Percentiles rank a stretch among this genome's conserved stretches.
These are phyloP conservation scores for Perccottus glenii DNA, from an alignment of 2,113 vertebrate species.

Conservation along the genomic window DNA sequence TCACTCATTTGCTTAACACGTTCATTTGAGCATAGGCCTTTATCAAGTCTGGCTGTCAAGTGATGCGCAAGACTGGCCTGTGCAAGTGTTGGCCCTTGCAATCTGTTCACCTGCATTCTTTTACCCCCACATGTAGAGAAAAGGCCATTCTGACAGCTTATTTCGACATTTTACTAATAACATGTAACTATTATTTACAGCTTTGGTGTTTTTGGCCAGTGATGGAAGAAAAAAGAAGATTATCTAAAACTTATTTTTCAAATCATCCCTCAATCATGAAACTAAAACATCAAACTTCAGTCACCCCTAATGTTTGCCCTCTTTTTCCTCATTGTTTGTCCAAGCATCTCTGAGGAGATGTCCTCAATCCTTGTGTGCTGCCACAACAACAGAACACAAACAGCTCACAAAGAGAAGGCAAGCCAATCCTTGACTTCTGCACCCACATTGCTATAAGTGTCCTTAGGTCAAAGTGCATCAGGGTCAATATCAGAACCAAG, in stretches of 20 bases:
- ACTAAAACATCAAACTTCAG: constrained; percentile 14
- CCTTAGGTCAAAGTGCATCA: neutral
- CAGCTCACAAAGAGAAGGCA: neutral
- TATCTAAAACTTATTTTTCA: neutral
- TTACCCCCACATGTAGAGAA: neutral
- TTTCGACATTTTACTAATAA: neutral
- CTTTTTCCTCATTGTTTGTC: constrained; percentile 28
- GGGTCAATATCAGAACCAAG: neutral
- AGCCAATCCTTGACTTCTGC: no score
- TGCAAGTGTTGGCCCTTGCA: constrained; percentile 72
- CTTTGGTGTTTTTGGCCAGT: no score
- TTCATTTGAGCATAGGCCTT: constrained; percentile 75
- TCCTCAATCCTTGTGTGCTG: constrained; percentile 47
- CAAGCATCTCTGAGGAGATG: constrained; percentile 31
- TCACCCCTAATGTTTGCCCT: constrained; percentile 16
- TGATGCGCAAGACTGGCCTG: constrained; percentile 76
- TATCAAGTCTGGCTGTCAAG: constrained; percentile 72
- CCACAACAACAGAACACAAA: constrained; percentile 36
- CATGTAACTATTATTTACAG: no score
- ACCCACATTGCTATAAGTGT: neutral
- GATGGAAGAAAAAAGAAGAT: no score
- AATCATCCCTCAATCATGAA: constrained; percentile 3
- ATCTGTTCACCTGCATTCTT: constrained; percentile 80
- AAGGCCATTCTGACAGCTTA: neutral
- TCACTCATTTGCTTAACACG: constrained; percentile 75